These are phyloP conservation scores for Napeogenes sylphis DNA, from an alignment of 2,888 invertebrate genomes.

Conservation along the genomic window DNA sequence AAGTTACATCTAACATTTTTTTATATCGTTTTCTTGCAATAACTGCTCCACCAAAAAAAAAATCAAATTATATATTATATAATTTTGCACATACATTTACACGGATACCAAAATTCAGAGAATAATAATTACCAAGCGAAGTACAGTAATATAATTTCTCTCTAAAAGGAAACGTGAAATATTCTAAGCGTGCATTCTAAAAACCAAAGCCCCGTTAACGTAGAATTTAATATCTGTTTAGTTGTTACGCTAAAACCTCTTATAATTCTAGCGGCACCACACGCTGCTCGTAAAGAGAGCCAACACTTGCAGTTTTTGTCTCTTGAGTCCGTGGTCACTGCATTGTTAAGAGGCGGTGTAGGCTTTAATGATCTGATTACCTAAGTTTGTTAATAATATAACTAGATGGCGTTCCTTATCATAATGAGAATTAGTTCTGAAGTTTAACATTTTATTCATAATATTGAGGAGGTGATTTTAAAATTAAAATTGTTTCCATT, in stretches of 20 bases:
- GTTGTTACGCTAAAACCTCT: conserved; percentile 55
- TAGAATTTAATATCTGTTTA: conserved; percentile 57
- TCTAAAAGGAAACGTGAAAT: conserved; percentile 27
- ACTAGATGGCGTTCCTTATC: conserved; percentile 1
- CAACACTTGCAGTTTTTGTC: conserved; percentile 72
- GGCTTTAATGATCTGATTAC: not conserved
- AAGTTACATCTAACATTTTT: too few relatives aligned
- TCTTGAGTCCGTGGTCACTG: conserved; percentile 64
- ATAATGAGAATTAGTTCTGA: not conserved
- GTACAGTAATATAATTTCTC: conserved; percentile 4
- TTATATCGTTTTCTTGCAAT: too few relatives aligned
- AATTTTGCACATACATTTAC: not conserved
- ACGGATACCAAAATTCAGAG: not conserved
- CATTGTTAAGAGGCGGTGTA: conserved; percentile 60
- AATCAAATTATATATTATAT: not conserved
- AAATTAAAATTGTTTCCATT: too few relatives aligned
- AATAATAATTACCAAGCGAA: conserved; percentile 6
- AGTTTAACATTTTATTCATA: not conserved
- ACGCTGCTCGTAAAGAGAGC: conserved; percentile 62
- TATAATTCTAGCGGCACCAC: conserved; percentile 59
- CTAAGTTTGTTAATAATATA: not conserved
- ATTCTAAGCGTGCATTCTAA: conserved; percentile 37
- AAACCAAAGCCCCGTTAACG: conserved; percentile 38
- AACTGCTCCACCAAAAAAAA: too few relatives aligned
- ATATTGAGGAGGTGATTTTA: too few relatives aligned